Base-by-base conservation (phyloP, 2,113 vertebrate genomes). In the Halichoeres trimaculatus region DNA sequence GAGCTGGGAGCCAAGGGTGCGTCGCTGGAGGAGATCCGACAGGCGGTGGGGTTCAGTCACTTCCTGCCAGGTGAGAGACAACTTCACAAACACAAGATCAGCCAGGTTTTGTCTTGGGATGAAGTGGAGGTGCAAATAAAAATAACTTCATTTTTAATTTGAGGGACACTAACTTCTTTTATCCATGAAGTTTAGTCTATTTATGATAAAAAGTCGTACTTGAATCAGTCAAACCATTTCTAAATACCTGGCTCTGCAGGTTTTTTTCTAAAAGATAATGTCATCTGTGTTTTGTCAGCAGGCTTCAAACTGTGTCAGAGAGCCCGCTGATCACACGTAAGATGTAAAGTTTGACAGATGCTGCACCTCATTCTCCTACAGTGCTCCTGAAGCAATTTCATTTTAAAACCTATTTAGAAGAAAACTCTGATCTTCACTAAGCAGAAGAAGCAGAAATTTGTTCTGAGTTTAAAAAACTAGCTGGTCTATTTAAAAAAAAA, bases 1-100 rank as follows among this genome's bases (percentile, higher is more conserved):
- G 96, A 98, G 89, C 95, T 99, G 41, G 98, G 97, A 47, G 95
- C 97, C 70, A 92, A 94, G 8, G 97, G 97, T 2, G 90, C 94
- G 26, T 97, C 97, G 10, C 83, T 96, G 81, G 95, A 96, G 68
- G 95, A 99, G 93, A 98, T 99, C 60, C 93, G 95, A 41, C 96
- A 95, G 76, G 90, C 94, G 9, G 84, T 98, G 85, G 97, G 97
- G 7, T 98, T 96, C 85, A 95, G 94, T 74, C 81, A 89, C 81
- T 90, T 97, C 59, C 95, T 94, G 92, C 94, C 92, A 55, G 97
- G 98, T 98, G 53, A 64, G 57, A 57, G 10, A 20, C 34, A 2
- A 19, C 2, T 20, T 24, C 50, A 50, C 8, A 35, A 24, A 47
- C 22, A 67, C 45, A 36, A 20, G 7, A 26, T 23, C 67, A 83